A percentile compares a stretch with the other conserved stretches of the same genome.
phyloP scores from a whole-genome alignment of 2,113 vertebrate genomes.

The Struthio camelus region DNA sequence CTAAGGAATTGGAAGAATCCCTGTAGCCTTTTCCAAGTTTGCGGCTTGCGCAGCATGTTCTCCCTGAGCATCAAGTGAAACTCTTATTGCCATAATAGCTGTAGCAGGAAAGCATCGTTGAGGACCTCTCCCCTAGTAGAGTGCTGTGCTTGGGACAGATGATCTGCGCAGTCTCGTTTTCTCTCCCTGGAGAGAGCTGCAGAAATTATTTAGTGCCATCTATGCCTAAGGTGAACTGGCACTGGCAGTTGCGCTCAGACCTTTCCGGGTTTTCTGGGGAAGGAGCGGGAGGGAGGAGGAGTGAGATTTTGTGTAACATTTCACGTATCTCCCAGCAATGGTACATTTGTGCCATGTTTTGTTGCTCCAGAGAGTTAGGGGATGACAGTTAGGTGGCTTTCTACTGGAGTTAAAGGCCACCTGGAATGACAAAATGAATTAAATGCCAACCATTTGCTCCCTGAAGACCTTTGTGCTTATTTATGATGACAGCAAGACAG shows the following conservation, averaged over 20 bases:
- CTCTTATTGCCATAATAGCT: not conserved
- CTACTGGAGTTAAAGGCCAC: not conserved
- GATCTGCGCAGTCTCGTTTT: not conserved
- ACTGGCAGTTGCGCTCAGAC: not conserved
- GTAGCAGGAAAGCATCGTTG: not conserved
- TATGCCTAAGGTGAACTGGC: not conserved
- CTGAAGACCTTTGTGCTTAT: not conserved
- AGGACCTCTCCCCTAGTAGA: not conserved
- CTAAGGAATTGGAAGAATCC: not conserved
- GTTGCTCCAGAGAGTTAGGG: not conserved
- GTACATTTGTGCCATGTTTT: not conserved
- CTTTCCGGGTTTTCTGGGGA: not conserved
- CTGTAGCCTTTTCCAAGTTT: not conserved
- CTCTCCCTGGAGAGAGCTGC: no score
- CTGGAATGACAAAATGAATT: not conserved
- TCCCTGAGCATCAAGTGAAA: not conserved
- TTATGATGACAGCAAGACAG: not conserved
- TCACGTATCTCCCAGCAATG: not conserved
- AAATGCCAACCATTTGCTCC: not conserved
- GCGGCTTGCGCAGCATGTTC: not conserved
- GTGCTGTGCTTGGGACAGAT: not conserved
- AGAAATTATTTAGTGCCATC: not conserved
- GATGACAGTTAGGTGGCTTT: not conserved
- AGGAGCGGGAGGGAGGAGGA: not conserved
- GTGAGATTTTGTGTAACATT: not conserved